These are phyloP conservation scores for Drosophila chauvacae DNA, from an alignment of 1,140 invertebrate genomes.

Conservation along the genomic window DNA sequence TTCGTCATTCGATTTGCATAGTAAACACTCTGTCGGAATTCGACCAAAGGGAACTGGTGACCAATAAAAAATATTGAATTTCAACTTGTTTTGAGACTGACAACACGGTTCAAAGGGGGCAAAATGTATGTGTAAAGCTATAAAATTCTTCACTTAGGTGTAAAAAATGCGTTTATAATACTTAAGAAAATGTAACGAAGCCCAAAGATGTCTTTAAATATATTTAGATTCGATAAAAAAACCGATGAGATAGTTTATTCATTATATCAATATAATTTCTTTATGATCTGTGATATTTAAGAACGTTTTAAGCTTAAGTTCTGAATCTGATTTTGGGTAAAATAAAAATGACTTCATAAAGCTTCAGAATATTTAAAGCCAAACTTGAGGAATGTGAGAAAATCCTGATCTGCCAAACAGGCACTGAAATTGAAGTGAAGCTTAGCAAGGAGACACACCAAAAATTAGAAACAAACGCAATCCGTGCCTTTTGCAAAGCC, in stretches of 20 bases:
- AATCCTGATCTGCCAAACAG: constrained; percentile 8
- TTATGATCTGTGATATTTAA: not conserved
- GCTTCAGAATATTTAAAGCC: not conserved
- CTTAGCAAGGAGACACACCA: constrained; percentile 4
- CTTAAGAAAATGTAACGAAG: not conserved
- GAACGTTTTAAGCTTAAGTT: not conserved
- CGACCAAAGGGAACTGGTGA: constrained; percentile 35
- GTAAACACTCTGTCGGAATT: constrained; percentile 58
- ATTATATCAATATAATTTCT: too few species aligned
- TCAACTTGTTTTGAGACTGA: constrained; percentile 12
- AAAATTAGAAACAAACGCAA: constrained; percentile 27
- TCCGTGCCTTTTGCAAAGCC: constrained; percentile 35
- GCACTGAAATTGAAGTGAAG: constrained; percentile 48
- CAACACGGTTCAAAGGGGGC: not conserved
- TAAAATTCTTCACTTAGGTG: not conserved
- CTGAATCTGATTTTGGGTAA: not conserved
- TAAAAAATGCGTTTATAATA: not conserved
- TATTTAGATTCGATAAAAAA: too few species aligned
- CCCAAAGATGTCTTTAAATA: not conserved
- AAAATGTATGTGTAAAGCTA: not conserved
- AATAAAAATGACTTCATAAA: not conserved
- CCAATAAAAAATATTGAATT: constrained; percentile 63
- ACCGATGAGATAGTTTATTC: too few species aligned
- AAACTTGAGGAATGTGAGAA: not conserved
- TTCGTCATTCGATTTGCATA: constrained; percentile 76